Evolutionary conservation across 2,797 vertebrate species (phyloP).

Genomic region (Gambelia wislizenii): DNA sequence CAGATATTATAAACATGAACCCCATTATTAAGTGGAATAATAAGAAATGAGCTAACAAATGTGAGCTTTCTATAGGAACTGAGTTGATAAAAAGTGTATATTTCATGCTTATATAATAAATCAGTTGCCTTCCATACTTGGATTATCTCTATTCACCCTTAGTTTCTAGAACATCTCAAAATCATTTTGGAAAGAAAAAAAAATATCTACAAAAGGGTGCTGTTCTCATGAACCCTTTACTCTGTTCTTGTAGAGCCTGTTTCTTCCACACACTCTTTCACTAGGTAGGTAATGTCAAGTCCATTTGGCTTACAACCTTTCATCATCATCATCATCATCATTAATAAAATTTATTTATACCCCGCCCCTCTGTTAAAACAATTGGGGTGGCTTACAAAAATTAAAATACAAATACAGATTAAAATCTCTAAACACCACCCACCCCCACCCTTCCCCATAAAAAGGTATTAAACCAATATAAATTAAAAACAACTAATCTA

Average conservation of each 20-base stretch:
- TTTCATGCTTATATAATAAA: constrained; percentile 18
- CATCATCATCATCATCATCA: too few relatives aligned
- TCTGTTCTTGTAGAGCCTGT: not conserved
- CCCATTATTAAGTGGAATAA: not conserved
- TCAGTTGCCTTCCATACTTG: not conserved
- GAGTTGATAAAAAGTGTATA: not conserved
- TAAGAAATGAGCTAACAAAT: not conserved
- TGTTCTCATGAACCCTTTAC: not conserved
- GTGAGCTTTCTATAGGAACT: not conserved
- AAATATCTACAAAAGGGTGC: not conserved
- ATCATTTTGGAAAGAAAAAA: not conserved
- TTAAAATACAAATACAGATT: too few relatives aligned
- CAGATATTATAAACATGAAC: constrained; percentile 19
- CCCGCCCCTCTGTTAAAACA: too few relatives aligned
- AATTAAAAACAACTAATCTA: too few relatives aligned
- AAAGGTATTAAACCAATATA: too few relatives aligned
- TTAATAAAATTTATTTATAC: too few relatives aligned
- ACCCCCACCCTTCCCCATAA: too few relatives aligned
- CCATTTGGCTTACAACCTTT: not conserved
- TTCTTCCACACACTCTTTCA: not conserved
- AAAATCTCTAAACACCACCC: too few relatives aligned
- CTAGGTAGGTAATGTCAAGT: constrained; percentile 13
- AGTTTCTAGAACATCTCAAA: constrained; percentile 16
- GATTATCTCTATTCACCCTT: not conserved
- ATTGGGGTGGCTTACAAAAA: too few relatives aligned